Conservation (phyloP, 2,113 vertebrate species). For the Cavia aperea region DNA sequence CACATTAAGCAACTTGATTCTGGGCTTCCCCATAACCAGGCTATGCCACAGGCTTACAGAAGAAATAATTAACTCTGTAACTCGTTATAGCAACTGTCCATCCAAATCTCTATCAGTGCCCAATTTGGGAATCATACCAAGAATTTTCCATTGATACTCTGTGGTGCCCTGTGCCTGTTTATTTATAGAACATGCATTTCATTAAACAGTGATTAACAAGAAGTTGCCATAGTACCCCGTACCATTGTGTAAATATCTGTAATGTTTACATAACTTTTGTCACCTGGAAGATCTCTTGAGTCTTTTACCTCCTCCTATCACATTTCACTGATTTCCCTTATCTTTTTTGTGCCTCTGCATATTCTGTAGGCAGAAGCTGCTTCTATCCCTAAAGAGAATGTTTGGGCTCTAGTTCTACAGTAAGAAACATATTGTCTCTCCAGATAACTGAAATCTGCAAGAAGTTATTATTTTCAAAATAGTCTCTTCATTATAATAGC, state of each 20-base stretch:
- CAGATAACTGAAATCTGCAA: background rate
- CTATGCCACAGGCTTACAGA: background rate
- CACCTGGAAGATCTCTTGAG: background rate
- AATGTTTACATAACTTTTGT: background rate
- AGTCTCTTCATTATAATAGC: constrained; percentile 11
- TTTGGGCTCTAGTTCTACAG: background rate
- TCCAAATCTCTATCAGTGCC: background rate
- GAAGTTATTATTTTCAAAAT: background rate
- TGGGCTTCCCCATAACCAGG: background rate
- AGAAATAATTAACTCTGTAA: constrained; percentile 28
- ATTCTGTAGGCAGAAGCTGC: background rate
- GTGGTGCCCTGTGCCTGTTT: background rate
- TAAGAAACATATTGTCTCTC: background rate
- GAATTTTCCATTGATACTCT: constrained; percentile 21
- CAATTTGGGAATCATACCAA: background rate
- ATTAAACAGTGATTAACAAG: constrained; percentile 12
- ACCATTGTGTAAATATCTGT: background rate
- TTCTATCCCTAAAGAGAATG: background rate
- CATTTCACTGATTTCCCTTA: background rate
- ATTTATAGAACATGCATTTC: constrained; percentile 14
- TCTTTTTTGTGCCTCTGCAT: background rate
- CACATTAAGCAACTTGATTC: background rate
- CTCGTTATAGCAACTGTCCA: background rate
- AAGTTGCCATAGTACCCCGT: background rate
- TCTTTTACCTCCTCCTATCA: background rate